phyloP scores from a whole-genome alignment of 2,797 vertebrate species.

The Phyllotis vaccarum region DNA sequence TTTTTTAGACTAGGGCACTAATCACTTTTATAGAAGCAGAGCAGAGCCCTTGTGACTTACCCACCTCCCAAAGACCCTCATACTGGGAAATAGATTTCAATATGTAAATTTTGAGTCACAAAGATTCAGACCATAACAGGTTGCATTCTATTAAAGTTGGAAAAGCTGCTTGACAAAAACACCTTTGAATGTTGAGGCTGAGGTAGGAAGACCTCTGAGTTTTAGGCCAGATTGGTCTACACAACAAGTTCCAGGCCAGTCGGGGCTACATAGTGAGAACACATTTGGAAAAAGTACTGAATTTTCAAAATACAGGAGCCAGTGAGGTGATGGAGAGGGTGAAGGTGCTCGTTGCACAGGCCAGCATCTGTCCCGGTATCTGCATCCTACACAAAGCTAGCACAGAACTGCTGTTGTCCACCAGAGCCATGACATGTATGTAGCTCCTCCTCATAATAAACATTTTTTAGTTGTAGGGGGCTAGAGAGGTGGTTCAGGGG shows the following conservation, averaged over 20 bases:
- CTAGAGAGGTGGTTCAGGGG: too few relatives aligned
- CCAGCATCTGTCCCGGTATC: too few relatives aligned
- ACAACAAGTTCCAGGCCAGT: background rate
- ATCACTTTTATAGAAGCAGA: background rate
- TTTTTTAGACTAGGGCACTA: background rate
- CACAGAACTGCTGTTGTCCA: background rate
- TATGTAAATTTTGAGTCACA: background rate
- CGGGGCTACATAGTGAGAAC: background rate
- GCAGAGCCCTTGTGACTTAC: background rate
- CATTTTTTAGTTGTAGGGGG: too few relatives aligned
- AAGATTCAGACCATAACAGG: background rate
- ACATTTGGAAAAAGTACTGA: background rate
- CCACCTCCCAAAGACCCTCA: background rate
- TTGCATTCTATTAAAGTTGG: background rate
- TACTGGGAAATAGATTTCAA: background rate
- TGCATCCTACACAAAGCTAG: too few relatives aligned
- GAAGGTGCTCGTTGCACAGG: background rate
- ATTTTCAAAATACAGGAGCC: background rate
- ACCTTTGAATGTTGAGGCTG: background rate
- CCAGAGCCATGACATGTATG: background rate
- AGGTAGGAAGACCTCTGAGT: background rate
- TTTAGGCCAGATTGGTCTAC: background rate
- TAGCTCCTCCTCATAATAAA: background rate
- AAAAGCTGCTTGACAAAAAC: background rate
- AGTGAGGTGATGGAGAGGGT: background rate